phyloP scores from a whole-genome alignment of 2,113 vertebrate species.

The Deroptyus accipitrinus region DNA sequence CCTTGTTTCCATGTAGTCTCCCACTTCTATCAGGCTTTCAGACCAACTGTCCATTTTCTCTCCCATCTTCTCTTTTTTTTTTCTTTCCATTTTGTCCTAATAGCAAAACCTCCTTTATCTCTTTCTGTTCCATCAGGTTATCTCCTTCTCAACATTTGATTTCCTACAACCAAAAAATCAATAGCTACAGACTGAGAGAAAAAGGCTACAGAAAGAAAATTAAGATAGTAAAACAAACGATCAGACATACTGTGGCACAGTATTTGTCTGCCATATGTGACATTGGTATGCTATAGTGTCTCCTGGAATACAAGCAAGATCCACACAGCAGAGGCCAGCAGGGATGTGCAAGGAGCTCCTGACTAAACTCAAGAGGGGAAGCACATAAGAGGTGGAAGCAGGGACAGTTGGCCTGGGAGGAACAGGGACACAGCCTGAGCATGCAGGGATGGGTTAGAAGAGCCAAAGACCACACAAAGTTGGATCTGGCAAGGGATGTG shows the following conservation, averaged over 20 bases:
- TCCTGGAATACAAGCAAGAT: neutral
- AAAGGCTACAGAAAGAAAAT: neutral
- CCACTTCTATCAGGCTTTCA: neutral
- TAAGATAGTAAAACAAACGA: neutral
- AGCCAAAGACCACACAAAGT: neutral
- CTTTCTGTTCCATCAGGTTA: neutral
- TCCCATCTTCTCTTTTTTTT: neutral
- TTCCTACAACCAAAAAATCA: neutral
- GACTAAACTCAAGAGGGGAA: neutral
- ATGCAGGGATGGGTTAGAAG: neutral
- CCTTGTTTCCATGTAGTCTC: neutral
- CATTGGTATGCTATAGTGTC: fast-evolving
- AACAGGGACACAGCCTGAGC: neutral
- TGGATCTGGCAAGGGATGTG: neutral
- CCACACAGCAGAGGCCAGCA: neutral
- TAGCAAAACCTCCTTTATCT: neutral
- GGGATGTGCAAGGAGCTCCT: neutral
- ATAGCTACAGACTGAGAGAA: neutral
- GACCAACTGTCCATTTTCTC: neutral
- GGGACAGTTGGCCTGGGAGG: neutral
- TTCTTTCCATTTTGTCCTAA: neutral
- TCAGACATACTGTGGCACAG: neutral
- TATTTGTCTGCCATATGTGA: fast-evolving
- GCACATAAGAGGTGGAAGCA: neutral
- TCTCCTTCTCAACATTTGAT: neutral